Conservation (phyloP, 2,797 vertebrate genomes). For the Acipenser oxyrinchus region DNA sequence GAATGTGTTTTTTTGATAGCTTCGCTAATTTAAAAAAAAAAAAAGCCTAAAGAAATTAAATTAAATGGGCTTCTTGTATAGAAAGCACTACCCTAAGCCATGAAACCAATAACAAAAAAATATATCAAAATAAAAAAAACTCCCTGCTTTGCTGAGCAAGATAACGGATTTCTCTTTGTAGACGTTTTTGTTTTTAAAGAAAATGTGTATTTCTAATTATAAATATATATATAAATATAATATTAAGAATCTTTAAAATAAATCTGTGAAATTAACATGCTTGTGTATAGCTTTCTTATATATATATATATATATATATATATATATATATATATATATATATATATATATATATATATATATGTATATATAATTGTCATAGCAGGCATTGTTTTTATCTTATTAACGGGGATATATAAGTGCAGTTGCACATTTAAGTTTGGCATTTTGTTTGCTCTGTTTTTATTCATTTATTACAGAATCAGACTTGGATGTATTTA, state of each 20-base stretch:
- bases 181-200: slow-evolving; percentile 85
- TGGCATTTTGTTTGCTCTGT: slow-evolving; percentile 76
- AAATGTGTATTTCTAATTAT: slow-evolving; percentile 99
- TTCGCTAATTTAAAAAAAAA: slow-evolving; percentile 78
- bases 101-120: slow-evolving; percentile 58
- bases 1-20: slow-evolving; percentile 97
- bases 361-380: slow-evolving; percentile 59
- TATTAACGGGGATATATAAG: slow-evolving; percentile 89
- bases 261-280: slow-evolving; percentile 99
- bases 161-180: slow-evolving; percentile 96
- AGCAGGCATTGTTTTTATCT: slow-evolving; percentile 78
- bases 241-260: slow-evolving; percentile 98
- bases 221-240: slow-evolving; percentile 88
- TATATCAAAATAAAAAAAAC: slow-evolving; percentile 39
- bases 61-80: slow-evolving; percentile 72
- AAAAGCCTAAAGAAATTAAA: slow-evolving; percentile 74
- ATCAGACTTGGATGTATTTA: slow-evolving; percentile 64
- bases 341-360: background rate
- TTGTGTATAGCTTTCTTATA: slow-evolving; percentile 99
- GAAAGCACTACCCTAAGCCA: slow-evolving; percentile 82
- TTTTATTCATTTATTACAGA: slow-evolving; percentile 71
- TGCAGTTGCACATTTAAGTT: slow-evolving; percentile 84
- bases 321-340: slow-evolving; percentile 58
- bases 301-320: slow-evolving; percentile 70
- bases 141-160: slow-evolving; percentile 92